Evolutionary conservation across 2,113 vertebrate species (phyloP).

Genomic region (Forbesichthys agassizii): DNA sequence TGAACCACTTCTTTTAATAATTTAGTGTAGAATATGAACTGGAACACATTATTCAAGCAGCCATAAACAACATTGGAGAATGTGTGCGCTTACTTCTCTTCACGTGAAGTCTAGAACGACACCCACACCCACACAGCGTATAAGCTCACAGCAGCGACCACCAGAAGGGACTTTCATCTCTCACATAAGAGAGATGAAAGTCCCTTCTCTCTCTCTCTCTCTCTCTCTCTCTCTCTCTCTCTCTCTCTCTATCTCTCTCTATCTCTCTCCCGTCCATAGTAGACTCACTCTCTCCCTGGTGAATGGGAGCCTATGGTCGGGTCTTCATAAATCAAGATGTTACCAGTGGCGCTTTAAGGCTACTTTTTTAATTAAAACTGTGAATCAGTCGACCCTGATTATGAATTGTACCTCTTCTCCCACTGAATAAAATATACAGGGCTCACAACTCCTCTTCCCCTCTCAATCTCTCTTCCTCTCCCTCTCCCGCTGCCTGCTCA

Average conservation of each 20-base stretch:
- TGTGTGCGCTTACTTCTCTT: no score
- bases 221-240: background rate
- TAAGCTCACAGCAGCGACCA: conserved; percentile 29
- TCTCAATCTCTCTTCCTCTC: conserved; percentile 21
- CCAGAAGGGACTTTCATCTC: no score
- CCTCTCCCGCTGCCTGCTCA: conserved; percentile 13
- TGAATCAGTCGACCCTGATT: conserved; percentile 73
- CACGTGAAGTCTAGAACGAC: no score
- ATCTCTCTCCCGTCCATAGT: conserved; percentile 1
- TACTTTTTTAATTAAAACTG: conserved; percentile 78
- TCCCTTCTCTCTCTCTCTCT: conserved; percentile 10
- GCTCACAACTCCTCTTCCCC: conserved; percentile 32
- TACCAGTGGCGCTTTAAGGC: conserved; percentile 61
- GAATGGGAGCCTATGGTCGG: conserved; percentile 47
- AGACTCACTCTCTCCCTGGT: conserved; percentile 50
- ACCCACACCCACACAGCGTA: no score
- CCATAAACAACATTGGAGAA: no score
- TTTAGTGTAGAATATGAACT: no score
- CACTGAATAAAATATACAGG: conserved; percentile 71
- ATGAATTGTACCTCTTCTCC: conserved; percentile 70
- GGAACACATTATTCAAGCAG: no score
- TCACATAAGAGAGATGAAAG: conserved; percentile 38
- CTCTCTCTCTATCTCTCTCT: conserved; percentile 2
- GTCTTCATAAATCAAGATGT: conserved; percentile 71
- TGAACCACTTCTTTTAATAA: no score